Evolutionary conservation across 2,113 vertebrate species (phyloP), one percentile per base, ranked within the genome.

Genomic region (Erpornis zantholeuca): DNA sequence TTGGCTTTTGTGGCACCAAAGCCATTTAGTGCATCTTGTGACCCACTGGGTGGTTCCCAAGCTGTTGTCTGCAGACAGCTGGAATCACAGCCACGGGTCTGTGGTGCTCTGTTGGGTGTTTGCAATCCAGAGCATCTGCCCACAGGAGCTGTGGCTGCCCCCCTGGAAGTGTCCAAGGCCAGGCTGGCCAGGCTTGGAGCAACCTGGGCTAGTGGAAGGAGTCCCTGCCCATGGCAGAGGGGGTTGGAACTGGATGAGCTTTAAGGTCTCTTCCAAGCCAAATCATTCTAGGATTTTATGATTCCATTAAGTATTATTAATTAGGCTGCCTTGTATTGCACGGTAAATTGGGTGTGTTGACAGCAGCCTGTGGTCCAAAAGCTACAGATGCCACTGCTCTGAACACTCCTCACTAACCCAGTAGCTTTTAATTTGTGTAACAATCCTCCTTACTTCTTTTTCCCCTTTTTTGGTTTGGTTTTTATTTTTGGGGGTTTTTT

Each of bases 371-470:
- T 53, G 68, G 27, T 90, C 36, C 29, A 61, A 93, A 79, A 88
- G 36, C 88, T 90, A 25, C 1, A 3, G 82, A 64, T 9, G 6
- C 53, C 84, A 18, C 45, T 80, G 78, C 66, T 90, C 29, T 65
- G n/a, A 85, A 38, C 14, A 28, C 36, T 91, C 36, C 61, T 88
- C 24, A 3, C 69, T 83, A 68, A 65, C 49, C 44, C 33, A 24
- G 38, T 91, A 45, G 53, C 57, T 90, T 84, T 79, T 80, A 47
- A 57, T 90, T 91, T 69, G 15, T 80, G 23, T 82, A 80, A 53
- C 81, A 33, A 68, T 71, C 82, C 45, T 83, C 9, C 4, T 63
- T 50, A 8, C 2, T 21, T 69, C 1, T 35, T 27, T 27, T 29
- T 31, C 7, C 5, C 2, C 10, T 31, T 8, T 4, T 11, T 23